phyloP scores from a whole-genome alignment of 2,888 invertebrate genomes.

The Hymenopus coronatus region DNA sequence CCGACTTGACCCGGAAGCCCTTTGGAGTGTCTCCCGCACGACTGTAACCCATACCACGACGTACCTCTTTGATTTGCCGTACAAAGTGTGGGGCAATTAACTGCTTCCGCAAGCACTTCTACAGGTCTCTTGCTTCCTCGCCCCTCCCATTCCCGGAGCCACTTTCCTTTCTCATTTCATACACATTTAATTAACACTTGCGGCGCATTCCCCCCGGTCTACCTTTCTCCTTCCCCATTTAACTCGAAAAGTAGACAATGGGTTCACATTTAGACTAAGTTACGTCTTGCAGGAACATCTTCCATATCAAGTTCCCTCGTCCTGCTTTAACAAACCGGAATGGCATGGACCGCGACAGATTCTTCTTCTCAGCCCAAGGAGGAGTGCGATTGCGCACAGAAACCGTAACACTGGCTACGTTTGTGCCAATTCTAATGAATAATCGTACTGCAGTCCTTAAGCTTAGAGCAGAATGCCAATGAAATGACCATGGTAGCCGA shows the following conservation, averaged over 20 bases:
- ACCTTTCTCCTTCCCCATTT: neutral
- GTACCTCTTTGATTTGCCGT: constrained; percentile 20
- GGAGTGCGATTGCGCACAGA: neutral
- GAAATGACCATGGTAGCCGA: neutral
- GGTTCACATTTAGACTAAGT: constrained; percentile 19
- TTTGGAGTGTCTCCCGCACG: neutral
- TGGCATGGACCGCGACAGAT: neutral
- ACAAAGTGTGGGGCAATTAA: constrained; percentile 23
- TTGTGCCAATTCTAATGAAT: neutral
- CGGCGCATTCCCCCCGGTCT: constrained; percentile 1
- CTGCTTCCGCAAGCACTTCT: constrained; percentile 24
- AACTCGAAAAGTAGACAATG: constrained; percentile 28
- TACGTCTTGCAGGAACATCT: neutral
- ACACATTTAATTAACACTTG: constrained; percentile 32
- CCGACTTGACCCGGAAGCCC: neutral
- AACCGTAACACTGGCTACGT: neutral
- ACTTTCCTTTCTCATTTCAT: constrained; percentile 13
- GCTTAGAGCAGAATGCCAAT: neutral
- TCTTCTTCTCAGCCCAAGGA: neutral
- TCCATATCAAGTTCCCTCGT: neutral
- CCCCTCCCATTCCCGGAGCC: neutral
- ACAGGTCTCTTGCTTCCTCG: neutral
- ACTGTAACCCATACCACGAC: constrained; percentile 3
- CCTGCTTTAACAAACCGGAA: neutral
- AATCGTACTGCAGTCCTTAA: neutral